Conservation (phyloP, 2,113 vertebrate species). For the Ophthalmolycus amberensis region DNA sequence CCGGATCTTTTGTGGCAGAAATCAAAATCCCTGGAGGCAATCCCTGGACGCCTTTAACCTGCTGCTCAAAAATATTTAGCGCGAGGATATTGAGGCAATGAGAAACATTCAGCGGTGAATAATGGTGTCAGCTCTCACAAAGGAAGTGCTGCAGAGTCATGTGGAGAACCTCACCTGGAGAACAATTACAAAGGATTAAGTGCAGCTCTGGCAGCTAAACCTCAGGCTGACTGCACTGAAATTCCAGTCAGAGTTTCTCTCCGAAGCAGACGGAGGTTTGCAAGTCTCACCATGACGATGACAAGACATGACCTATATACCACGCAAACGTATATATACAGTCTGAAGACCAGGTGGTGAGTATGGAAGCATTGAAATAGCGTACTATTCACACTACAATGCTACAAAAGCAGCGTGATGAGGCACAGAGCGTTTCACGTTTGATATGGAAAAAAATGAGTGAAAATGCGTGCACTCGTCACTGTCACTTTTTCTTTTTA, state of each 20-base stretch:
- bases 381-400: no score
- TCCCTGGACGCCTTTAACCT: conserved; percentile 27
- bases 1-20: conserved; percentile 33
- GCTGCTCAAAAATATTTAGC: not conserved
- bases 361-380: not conserved
- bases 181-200: conserved; percentile 47
- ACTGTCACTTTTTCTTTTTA: no score
- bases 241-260: conserved; percentile 38
- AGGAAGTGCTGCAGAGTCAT: conserved; percentile 16
- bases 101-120: not conserved
- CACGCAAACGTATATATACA: not conserved
- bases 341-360: not conserved
- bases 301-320: not conserved
- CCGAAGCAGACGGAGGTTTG: not conserved
- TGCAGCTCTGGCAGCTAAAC: conserved; percentile 13
- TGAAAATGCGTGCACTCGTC: no score
- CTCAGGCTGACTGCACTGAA: conserved; percentile 11
- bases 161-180: conserved; percentile 19
- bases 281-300: not conserved
- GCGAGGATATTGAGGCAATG: conserved; percentile 12
- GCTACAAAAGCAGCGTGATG: no score
- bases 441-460: no score
- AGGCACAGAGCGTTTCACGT: no score
- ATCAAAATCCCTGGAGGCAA: conserved; percentile 34
- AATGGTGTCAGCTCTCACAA: not conserved